Conservation (phyloP, 2,113 vertebrate genomes). For the Gasterosteus aculeatus region DNA sequence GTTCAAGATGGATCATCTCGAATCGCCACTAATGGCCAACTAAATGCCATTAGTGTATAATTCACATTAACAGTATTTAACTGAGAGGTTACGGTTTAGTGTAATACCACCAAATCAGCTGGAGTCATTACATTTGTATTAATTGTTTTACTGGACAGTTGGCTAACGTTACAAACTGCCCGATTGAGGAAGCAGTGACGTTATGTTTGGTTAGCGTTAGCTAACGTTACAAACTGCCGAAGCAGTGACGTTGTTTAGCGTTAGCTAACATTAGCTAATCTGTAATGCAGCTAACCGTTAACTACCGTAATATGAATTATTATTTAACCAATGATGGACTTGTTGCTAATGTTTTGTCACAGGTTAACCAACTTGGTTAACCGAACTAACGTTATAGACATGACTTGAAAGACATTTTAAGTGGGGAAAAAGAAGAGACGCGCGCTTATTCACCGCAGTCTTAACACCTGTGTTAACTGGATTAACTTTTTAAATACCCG, state of each 20-base stretch:
- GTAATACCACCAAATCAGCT: no score
- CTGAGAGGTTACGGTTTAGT: no score
- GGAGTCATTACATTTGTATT: no score
- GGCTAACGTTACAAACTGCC: no score
- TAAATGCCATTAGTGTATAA: no score
- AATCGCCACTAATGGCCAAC: neutral
- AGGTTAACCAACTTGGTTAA: neutral
- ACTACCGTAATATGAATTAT: neutral
- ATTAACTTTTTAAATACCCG: constrained; percentile 6
- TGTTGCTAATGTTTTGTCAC: neutral
- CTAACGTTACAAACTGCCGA: no score
- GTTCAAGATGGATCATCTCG: neutral
- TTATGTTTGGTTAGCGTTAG: no score
- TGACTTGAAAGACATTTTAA: neutral
- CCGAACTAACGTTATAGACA: neutral
- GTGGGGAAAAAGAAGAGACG: neutral
- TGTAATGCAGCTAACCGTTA: neutral
- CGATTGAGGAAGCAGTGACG: no score
- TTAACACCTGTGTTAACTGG: neutral
- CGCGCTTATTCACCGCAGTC: neutral
- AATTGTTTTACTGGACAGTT: no score
- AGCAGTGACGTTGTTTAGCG: neutral
- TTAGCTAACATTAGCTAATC: neutral
- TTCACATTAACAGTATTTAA: no score
- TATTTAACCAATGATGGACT: neutral